These are phyloP conservation scores for Rhingia campestris DNA, from an alignment of 2,888 invertebrate genomes.

Conservation along the genomic window DNA sequence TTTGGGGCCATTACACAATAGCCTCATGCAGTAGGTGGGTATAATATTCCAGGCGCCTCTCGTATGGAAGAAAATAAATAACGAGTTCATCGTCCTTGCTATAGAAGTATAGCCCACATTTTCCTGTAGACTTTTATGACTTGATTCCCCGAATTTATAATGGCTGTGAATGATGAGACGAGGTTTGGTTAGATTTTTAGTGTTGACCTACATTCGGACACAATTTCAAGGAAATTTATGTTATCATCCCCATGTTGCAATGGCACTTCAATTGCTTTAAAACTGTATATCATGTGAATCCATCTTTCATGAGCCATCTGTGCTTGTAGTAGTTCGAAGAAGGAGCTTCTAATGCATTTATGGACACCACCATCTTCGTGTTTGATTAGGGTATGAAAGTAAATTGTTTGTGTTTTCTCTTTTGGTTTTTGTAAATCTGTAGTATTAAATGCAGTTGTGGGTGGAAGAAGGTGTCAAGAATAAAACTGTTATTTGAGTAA, in stretches of 20 bases:
- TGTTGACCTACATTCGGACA: background rate
- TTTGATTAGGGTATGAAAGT: too few relatives aligned
- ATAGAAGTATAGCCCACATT: background rate
- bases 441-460: too few relatives aligned
- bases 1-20: background rate
- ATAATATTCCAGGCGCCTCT: conserved; percentile 32
- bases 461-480: too few relatives aligned
- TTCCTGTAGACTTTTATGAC: background rate
- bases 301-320: too few relatives aligned
- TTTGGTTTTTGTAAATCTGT: too few relatives aligned
- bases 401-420: too few relatives aligned
- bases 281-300: too few relatives aligned
- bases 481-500: too few relatives aligned
- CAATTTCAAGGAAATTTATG: background rate
- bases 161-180: background rate
- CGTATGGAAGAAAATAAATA: background rate
- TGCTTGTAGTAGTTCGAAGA: too few relatives aligned
- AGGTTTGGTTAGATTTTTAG: background rate
- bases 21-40: background rate
- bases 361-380: too few relatives aligned
- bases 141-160: background rate
- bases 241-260: background rate
- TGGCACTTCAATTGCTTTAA: too few relatives aligned
- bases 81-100: conserved; percentile 12
- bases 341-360: too few relatives aligned